Conservation (phyloP, 2,797 vertebrate genomes). For the Botia almorhae region DNA sequence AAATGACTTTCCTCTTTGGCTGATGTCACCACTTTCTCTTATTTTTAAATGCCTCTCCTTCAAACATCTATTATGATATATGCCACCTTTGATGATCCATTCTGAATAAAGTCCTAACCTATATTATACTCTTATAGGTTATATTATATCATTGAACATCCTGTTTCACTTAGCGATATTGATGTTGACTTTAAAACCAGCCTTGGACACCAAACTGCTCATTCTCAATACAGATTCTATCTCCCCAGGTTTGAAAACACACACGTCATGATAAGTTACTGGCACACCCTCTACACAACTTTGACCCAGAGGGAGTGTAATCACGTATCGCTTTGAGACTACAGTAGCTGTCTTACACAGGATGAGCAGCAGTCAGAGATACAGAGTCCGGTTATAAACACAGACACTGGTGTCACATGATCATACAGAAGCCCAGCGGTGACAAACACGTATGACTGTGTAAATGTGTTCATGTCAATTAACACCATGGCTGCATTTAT, state of each 20-base stretch:
- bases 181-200: background rate
- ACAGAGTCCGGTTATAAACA: too few species aligned
- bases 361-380: too few species aligned
- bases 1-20: too few species aligned
- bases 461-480: background rate
- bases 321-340: slow-evolving; percentile 1
- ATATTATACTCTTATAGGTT: too few species aligned
- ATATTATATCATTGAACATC: too few species aligned
- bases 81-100: too few species aligned
- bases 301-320: slow-evolving; percentile 4
- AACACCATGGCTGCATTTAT: slow-evolving; percentile 10
- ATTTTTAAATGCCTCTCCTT: too few species aligned
- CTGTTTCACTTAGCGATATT: background rate
- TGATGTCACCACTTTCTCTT: too few species aligned
- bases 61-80: too few species aligned
- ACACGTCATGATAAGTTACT: background rate
- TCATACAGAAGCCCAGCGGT: slow-evolving; percentile 2
- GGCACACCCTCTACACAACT: slow-evolving; percentile 7
- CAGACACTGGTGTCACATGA: too few species aligned
- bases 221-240: background rate
- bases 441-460: background rate
- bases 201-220: background rate
- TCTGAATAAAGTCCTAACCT: too few species aligned
- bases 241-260: slow-evolving; percentile 9
- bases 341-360: too few species aligned